Percentiles rank a stretch among this genome's conserved stretches.
Conservation (phyloP, 2,888 invertebrate species). For the Brenthis ino region DNA sequence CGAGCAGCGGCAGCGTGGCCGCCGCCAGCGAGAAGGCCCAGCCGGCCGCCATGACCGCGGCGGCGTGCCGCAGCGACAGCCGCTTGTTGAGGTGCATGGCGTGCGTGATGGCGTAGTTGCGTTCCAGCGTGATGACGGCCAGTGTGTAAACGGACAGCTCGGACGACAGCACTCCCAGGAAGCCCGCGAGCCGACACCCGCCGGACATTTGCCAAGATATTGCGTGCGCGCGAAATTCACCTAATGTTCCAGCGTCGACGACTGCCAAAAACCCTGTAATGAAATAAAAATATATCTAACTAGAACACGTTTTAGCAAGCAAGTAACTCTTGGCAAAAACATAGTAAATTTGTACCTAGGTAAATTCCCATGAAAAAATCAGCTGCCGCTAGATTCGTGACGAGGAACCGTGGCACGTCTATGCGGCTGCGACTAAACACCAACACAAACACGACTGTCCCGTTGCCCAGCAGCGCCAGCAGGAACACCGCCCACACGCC, state of each 20-base stretch:
- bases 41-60: slow-evolving; percentile 95
- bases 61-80: slow-evolving; percentile 94
- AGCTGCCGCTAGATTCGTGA: slow-evolving; percentile 97
- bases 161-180: slow-evolving; percentile 95
- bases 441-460: slow-evolving; percentile 96
- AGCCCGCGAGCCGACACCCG: slow-evolving; percentile 96
- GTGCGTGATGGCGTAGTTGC: slow-evolving; percentile 98
- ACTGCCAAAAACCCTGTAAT: slow-evolving; percentile 93
- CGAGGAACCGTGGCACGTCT: slow-evolving; percentile 97
- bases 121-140: slow-evolving; percentile 96
- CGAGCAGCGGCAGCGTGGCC: slow-evolving; percentile 94
- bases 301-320: background rate
- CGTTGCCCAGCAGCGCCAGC: slow-evolving; percentile 97
- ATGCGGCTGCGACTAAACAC: slow-evolving; percentile 95
- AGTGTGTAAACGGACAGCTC: slow-evolving; percentile 97
- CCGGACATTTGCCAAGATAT: slow-evolving; percentile 98
- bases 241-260: slow-evolving; percentile 96
- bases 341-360: slow-evolving; percentile 82
- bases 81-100: slow-evolving; percentile 98
- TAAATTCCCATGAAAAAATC: slow-evolving; percentile 99
- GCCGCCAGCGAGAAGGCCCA: slow-evolving; percentile 94
- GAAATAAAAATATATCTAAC: background rate
- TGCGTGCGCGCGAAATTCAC: slow-evolving; percentile 97
- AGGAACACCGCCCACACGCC: slow-evolving; percentile 99
- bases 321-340: background rate